Percentiles rank a stretch among this genome's conserved stretches.
phyloP scores from a whole-genome alignment of 1,140 invertebrate genomes.

The Panulirus ornatus region DNA sequence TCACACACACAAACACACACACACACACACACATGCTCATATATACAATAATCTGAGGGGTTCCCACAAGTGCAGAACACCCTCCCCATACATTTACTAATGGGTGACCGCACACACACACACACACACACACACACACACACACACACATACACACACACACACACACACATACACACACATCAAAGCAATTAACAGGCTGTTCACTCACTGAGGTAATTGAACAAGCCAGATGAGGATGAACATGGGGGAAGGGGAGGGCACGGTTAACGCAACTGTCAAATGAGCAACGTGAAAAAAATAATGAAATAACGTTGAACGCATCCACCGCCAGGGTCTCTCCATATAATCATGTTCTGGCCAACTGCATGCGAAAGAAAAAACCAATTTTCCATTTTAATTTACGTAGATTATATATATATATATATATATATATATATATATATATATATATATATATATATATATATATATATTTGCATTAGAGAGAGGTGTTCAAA shows the following conservation, averaged over 20 bases:
- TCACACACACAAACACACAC: conserved; percentile 19
- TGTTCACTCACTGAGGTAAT: conserved; percentile 22
- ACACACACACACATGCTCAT: conserved; percentile 3
- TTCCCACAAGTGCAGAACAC: too few species aligned
- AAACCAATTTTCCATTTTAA: not conserved
- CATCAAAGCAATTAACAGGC: conserved; percentile 4
- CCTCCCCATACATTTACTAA: too few species aligned
- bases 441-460: conserved; percentile 2
- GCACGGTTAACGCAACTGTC: conserved; percentile 43
- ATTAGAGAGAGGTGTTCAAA: too few species aligned
- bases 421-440: not conserved
- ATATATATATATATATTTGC: not conserved
- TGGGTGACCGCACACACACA: too few species aligned
- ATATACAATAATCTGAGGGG: too few species aligned
- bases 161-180: conserved; percentile 25
- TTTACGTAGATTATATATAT: not conserved
- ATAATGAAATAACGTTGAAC: conserved; percentile 22
- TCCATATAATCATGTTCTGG: not conserved
- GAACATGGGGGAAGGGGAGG: not conserved
- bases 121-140: not conserved
- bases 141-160: not conserved
- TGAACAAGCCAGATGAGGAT: conserved; percentile 29
- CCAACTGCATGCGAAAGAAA: not conserved
- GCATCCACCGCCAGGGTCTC: not conserved
- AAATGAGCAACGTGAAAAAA: conserved; percentile 35